Conservation (phyloP, 2,113 vertebrate species). For the Heterocephalus glaber region DNA sequence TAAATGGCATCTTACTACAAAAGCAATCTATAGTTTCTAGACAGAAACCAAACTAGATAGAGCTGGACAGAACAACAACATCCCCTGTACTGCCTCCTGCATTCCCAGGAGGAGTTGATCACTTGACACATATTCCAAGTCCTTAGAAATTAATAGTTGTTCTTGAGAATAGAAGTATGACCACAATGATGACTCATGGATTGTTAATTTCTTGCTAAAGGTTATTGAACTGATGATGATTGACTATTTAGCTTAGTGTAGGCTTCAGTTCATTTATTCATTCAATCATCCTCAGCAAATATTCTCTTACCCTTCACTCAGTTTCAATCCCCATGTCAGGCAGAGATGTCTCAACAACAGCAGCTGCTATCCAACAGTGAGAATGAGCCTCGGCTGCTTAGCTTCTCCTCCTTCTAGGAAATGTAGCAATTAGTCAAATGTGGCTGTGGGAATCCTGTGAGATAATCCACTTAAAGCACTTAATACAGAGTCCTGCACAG, state of each 20-base stretch:
- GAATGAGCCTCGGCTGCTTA: neutral
- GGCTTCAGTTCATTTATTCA: neutral
- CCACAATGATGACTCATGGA: neutral
- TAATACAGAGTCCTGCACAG: neutral
- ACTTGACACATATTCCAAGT: neutral
- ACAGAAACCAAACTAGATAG: neutral
- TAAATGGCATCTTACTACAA: neutral
- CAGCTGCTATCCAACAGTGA: neutral
- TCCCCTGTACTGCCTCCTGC: neutral
- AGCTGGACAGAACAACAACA: neutral
- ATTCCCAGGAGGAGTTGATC: neutral
- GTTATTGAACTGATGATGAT: neutral
- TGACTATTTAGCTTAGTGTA: neutral
- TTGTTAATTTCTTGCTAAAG: constrained; percentile 8
- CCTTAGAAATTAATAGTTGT: neutral
- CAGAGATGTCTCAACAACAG: neutral
- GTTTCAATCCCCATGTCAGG: neutral
- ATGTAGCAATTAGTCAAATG: neutral
- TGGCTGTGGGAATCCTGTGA: neutral
- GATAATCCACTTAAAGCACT: neutral
- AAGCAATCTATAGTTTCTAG: neutral
- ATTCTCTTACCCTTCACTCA: neutral
- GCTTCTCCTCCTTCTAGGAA: neutral
- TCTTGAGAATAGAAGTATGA: neutral
- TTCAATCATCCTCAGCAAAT: neutral